Evolutionary conservation across 2,113 vertebrate species (phyloP), one percentile per base, ranked within the genome.

Genomic region (Oncorhynchus gorbuscha): DNA sequence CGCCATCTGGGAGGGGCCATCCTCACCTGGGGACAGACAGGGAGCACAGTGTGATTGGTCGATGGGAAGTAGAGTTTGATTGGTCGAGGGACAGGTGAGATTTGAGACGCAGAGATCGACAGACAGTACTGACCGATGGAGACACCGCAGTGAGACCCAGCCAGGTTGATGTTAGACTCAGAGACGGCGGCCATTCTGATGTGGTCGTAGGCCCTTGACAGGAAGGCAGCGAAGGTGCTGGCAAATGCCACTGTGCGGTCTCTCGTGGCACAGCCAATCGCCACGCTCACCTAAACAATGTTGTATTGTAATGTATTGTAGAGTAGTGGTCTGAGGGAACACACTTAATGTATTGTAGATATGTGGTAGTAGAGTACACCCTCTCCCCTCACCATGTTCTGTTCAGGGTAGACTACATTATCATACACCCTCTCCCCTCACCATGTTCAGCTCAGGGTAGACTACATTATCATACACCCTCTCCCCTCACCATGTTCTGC

Each of bases 401-500:
- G 94, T 0, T 96, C 94, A 0, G 95, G 95, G 71, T 95, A 92
- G 1, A n/a, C n/a, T n/a, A n/a, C n/a, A n/a, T n/a, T n/a, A n/a
- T n/a, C n/a, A n/a, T n/a, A n/a, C n/a, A n/a, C n/a, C n/a, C n/a
- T n/a, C n/a, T n/a, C n/a, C n/a, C n/a, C n/a, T 24, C 24, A 95
- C 95, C 96, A 96, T 94, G 79, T 96, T 97, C 86, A 96, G 96
- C 32, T 96, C 95, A 0, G 95, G n/a, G n/a, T n/a, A n/a, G n/a
- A n/a, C n/a, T n/a, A n/a, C n/a, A n/a, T n/a, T n/a, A n/a, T n/a
- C n/a, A n/a, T n/a, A n/a, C n/a, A n/a, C n/a, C n/a, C n/a, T n/a
- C n/a, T n/a, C n/a, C n/a, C n/a, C n/a, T n/a, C n/a, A n/a, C n/a
- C n/a, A n/a, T n/a, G n/a, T n/a, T n/a, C n/a, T n/a, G n/a, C n/a